These are phyloP conservation scores for Steinernema carpocapsae DNA, from an alignment of 2,888 invertebrate genomes.

Conservation along the genomic window DNA sequence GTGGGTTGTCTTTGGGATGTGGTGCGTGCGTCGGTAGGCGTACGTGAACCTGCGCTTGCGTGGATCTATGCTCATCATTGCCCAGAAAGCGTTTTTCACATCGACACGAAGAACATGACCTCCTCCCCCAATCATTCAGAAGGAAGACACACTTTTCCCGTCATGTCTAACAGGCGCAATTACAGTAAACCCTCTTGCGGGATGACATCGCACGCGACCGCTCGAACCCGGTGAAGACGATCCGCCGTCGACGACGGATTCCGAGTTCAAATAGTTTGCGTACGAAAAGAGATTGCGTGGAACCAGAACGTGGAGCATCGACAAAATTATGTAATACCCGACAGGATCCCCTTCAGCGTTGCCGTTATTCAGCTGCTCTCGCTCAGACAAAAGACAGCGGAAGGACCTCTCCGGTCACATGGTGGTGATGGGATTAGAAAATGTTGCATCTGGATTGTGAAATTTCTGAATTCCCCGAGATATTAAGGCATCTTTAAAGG, in stretches of 20 bases:
- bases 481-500: conserved; percentile 9
- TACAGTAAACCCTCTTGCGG: not conserved
- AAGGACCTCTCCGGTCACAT: not conserved
- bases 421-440: not conserved
- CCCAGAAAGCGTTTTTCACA: not conserved
- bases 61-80: conserved; percentile 25
- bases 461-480: not conserved
- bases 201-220: not conserved
- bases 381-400: not conserved
- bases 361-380: too few relatives aligned
- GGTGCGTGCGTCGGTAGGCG: conserved; percentile 9
- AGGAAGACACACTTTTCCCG: conserved; percentile 27
- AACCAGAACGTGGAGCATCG: not conserved
- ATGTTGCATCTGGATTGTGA: conserved; percentile 26
- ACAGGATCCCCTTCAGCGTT: too few relatives aligned
- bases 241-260: not conserved
- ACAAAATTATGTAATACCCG: not conserved
- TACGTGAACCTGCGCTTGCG: conserved; percentile 15
- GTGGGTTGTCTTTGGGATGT: conserved; percentile 32
- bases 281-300: not conserved
- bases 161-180: conserved; percentile 26
- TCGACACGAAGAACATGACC: conserved; percentile 24
- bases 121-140: conserved; percentile 28
- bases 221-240: not conserved
- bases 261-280: conserved; percentile 3